Evolutionary conservation across 2,113 vertebrate genomes (phyloP).

Genomic region (Cairina moschata): DNA sequence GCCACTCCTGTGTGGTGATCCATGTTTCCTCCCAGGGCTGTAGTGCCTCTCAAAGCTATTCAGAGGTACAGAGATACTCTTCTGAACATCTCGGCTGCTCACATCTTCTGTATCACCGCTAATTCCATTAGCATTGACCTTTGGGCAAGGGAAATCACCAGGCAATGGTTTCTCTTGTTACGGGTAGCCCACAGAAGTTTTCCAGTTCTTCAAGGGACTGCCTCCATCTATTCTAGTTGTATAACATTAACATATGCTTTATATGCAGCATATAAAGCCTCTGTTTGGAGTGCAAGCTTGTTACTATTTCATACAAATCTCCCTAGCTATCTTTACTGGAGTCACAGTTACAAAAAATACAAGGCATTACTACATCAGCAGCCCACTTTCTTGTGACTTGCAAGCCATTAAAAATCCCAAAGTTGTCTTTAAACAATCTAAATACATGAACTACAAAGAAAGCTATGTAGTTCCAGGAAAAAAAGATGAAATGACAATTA

Average conservation of each 20-base stretch:
- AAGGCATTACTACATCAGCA: background rate
- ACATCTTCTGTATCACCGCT: rapidly evolving
- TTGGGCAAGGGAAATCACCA: background rate
- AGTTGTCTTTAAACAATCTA: background rate
- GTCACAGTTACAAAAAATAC: background rate
- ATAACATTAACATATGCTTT: background rate
- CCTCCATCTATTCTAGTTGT: background rate
- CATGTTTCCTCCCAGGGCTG: background rate
- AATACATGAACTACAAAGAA: background rate
- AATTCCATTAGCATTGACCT: background rate
- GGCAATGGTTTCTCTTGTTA: background rate
- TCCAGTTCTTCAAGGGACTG: background rate
- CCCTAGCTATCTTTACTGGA: background rate
- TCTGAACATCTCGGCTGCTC: background rate
- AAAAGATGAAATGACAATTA: background rate
- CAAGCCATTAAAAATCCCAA: background rate
- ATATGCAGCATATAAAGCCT: background rate
- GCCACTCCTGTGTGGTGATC: background rate
- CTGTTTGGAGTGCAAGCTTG: background rate
- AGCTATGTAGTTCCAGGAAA: background rate
- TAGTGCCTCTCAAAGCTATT: background rate
- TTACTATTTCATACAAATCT: background rate
- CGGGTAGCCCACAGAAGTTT: background rate
- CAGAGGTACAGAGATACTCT: background rate
- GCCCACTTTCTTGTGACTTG: background rate